These are phyloP conservation scores for Drosophila mulleri DNA, from an alignment of 2,888 invertebrate species.

Conservation along the genomic window DNA sequence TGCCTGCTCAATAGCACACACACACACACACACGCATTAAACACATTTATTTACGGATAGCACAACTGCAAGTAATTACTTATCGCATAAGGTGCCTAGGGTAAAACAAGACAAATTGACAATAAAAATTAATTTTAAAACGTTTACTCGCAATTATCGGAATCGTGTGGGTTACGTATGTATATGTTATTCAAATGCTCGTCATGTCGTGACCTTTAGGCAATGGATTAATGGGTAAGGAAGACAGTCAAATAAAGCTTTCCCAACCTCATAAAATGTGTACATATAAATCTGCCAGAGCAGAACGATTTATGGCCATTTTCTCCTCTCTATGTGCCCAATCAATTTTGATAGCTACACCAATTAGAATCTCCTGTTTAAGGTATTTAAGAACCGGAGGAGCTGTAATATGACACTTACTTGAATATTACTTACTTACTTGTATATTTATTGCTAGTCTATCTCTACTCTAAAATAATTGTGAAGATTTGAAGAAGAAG, in stretches of 20 bases:
- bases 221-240: neutral
- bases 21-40: neutral
- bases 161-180: neutral
- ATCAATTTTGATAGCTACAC: too few species aligned
- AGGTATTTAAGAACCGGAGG: too few species aligned
- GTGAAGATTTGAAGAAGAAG: too few species aligned
- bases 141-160: neutral
- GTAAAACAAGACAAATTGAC: neutral
- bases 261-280: too few species aligned
- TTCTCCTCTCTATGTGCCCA: too few species aligned
- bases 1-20: slow-evolving; percentile 27
- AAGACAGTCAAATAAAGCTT: neutral
- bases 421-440: too few species aligned
- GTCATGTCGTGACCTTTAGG: neutral
- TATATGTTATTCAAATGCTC: neutral
- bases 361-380: too few species aligned
- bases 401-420: too few species aligned
- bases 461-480: too few species aligned
- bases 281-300: too few species aligned
- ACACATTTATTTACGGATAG: neutral
- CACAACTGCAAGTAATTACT: slow-evolving; percentile 2
- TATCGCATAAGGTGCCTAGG: neutral
- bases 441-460: too few species aligned
- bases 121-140: neutral
- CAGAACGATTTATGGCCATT: too few species aligned